Percentiles rank a stretch among this genome's conserved stretches.
Conservation (phyloP, 2,797 vertebrate genomes). For the Lepilemur ruficaudatus region DNA sequence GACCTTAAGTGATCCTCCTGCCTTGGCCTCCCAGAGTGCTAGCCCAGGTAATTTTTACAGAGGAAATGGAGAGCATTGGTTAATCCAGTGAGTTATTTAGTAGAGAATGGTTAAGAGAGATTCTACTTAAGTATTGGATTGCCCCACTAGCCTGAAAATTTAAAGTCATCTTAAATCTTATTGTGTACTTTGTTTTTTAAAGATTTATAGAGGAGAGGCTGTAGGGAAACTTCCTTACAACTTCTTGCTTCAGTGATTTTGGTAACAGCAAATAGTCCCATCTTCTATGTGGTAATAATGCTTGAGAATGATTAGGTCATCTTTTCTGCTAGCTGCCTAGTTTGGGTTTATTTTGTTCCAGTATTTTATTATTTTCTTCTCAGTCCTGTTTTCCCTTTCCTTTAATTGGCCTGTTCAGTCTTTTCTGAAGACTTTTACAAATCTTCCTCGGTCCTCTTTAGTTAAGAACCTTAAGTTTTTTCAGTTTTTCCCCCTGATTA, state of each 20-base stretch:
- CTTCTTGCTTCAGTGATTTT: neutral
- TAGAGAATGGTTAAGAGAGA: neutral
- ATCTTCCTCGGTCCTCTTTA: neutral
- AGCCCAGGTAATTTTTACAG: neutral
- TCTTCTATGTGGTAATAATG: neutral
- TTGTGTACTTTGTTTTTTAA: neutral
- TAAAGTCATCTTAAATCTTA: neutral
- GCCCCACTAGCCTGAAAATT: neutral
- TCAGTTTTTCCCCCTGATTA: neutral
- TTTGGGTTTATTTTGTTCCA: neutral
- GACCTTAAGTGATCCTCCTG: no score
- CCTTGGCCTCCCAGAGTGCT: no score
- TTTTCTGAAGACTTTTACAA: constrained; percentile 16
- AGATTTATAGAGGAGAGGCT: neutral
- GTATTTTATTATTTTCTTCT: neutral
- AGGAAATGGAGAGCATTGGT: neutral
- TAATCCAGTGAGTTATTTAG: neutral
- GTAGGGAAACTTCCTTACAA: neutral
- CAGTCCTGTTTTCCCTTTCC: neutral
- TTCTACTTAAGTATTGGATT: neutral
- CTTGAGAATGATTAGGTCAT: neutral
- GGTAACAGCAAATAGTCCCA: neutral
- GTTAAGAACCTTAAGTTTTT: neutral
- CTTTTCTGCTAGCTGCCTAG: neutral
- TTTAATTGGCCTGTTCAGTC: neutral